A percentile compares a stretch with the other conserved stretches of the same genome.
Conservation (phyloP, 2,113 vertebrate species). For the Syngnathoides biaculeatus region DNA sequence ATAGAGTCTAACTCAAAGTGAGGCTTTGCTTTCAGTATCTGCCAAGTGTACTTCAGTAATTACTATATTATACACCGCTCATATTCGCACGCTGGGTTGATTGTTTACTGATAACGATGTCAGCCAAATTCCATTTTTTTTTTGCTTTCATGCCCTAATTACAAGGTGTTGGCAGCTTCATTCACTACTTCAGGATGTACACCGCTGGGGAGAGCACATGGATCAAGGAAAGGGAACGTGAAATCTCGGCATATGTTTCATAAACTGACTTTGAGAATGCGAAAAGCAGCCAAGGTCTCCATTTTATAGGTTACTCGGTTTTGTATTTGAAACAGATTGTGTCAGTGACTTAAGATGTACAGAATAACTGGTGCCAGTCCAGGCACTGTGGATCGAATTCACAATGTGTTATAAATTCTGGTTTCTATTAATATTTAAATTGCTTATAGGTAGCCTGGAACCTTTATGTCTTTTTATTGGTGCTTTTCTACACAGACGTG, state of each 20-base stretch:
- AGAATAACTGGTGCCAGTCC: neutral
- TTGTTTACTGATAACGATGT: neutral
- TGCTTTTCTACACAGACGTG: no score
- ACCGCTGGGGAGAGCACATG: neutral
- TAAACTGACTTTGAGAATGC: slow-evolving; percentile 9
- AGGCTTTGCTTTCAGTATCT: neutral
- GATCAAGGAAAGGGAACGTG: neutral
- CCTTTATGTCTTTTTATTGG: no score
- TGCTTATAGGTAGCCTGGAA: no score
- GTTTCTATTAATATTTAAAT: no score
- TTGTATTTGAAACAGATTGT: neutral
- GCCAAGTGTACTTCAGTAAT: neutral
- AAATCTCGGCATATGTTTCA: neutral
- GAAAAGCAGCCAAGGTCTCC: slow-evolving; percentile 4
- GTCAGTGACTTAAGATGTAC: neutral
- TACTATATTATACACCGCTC: neutral
- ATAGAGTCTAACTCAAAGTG: neutral
- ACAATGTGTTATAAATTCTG: no score
- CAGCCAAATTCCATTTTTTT: neutral
- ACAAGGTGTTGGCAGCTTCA: slow-evolving; percentile 4
- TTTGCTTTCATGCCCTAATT: neutral
- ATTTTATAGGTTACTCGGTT: neutral
- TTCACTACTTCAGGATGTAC: slow-evolving; percentile 2
- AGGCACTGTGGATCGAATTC: neutral
- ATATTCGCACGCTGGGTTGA: neutral